Percentiles rank a stretch among this genome's conserved stretches.
Evolutionary conservation across 2,888 invertebrate species (phyloP).

Genomic region (Campopleginae sp.): DNA sequence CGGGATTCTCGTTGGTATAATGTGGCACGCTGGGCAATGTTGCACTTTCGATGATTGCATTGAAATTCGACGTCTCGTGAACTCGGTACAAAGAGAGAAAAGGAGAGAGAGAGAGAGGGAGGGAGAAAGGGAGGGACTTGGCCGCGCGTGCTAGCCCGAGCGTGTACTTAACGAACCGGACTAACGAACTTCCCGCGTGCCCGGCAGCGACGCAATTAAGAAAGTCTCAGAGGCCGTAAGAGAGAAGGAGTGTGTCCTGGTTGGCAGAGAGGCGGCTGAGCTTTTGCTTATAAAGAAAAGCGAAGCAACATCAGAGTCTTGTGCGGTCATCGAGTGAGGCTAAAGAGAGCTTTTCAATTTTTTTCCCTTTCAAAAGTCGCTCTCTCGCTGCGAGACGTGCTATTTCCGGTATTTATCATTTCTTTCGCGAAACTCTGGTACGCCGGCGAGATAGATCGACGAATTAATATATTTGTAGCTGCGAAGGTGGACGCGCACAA

Average conservation of each 20-base stretch:
- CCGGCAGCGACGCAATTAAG: constrained; percentile 66
- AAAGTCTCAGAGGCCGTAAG: constrained; percentile 51
- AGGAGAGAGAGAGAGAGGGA: background rate
- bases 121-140: constrained; percentile 1
- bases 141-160: constrained; percentile 41
- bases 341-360: constrained; percentile 12
- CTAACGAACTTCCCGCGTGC: constrained; percentile 67
- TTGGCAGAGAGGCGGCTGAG: constrained; percentile 36
- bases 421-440: constrained; percentile 52
- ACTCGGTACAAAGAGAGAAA: background rate
- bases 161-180: constrained; percentile 68
- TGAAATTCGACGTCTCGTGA: constrained; percentile 41
- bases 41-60: constrained; percentile 57
- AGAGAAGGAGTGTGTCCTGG: constrained; percentile 34
- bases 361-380: background rate
- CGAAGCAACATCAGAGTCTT: constrained; percentile 27
- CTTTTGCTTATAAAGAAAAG: constrained; percentile 23
- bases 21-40: constrained; percentile 12
- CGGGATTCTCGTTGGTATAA: constrained; percentile 5
- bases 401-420: constrained; percentile 59
- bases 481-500: background rate
- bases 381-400: background rate
- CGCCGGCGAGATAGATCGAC: constrained; percentile 25
- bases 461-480: constrained; percentile 3
- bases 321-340: constrained; percentile 60